Conservation (phyloP, 2,888 invertebrate genomes). For the Oscheius sp. region DNA sequence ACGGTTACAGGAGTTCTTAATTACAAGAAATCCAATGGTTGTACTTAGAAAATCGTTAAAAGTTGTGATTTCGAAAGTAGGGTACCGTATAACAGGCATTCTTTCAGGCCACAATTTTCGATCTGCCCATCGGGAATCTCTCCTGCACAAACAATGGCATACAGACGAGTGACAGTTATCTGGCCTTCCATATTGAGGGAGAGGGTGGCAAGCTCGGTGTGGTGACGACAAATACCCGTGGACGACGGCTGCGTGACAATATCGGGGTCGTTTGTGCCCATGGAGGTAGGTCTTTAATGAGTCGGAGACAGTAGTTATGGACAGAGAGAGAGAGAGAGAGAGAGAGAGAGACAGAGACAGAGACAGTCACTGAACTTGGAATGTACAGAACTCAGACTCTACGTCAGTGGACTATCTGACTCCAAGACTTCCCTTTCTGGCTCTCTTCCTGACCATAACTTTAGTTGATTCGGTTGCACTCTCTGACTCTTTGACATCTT, state of each 20-base stretch:
- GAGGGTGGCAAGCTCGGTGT: constrained; percentile 90
- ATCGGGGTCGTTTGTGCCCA: constrained; percentile 74
- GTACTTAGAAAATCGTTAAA: too few species aligned
- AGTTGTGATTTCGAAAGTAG: not conserved
- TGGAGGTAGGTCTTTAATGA: constrained; percentile 69
- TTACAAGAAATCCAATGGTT: too few species aligned
- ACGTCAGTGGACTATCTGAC: too few species aligned
- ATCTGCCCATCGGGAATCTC: constrained; percentile 90
- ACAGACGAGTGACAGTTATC: constrained; percentile 89
- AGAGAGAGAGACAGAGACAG: too few species aligned
- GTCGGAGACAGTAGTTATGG: not conserved
- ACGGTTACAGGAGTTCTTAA: too few species aligned
- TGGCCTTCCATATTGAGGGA: constrained; percentile 95
- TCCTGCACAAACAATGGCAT: constrained; percentile 95
- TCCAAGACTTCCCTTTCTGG: too few species aligned
- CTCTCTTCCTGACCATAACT: too few species aligned
- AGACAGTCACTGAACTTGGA: too few species aligned
- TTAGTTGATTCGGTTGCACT: too few species aligned
- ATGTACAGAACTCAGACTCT: too few species aligned
- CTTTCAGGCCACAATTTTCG: constrained; percentile 81
- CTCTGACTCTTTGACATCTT: too few species aligned
- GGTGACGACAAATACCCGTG: constrained; percentile 87
- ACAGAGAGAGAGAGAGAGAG: not conserved
- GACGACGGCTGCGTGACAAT: constrained; percentile 84
- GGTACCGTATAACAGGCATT: too few species aligned